A percentile compares a stretch with the other conserved stretches of the same genome.
phyloP scores from a whole-genome alignment of 92 coral and sea anemone species.

The Zoanthus gigantus region DNA sequence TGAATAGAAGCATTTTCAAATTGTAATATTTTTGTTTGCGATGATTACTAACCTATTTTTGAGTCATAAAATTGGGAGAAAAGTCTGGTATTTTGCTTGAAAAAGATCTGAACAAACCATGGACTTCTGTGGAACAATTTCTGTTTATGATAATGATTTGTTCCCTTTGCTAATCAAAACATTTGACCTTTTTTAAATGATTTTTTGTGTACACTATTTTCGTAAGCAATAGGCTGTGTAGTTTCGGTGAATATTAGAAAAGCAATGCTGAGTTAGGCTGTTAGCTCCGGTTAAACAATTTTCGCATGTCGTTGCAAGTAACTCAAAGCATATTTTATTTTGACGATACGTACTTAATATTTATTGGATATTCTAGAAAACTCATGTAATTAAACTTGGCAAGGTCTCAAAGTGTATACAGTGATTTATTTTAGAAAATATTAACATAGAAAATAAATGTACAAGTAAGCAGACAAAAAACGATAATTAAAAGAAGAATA shows the following conservation, averaged over 20 bases:
- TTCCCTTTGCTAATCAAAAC: too few species aligned
- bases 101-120: too few species aligned
- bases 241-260: not conserved
- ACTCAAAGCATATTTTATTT: conserved; percentile 32
- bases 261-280: not conserved
- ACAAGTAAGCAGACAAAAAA: not conserved
- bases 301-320: not conserved
- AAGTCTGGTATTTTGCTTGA: too few species aligned
- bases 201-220: not conserved
- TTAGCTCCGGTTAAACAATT: not conserved
- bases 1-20: too few species aligned
- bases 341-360: not conserved
- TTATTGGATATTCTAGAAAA: conserved; percentile 14
- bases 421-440: conserved; percentile 39
- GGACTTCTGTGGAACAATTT: too few species aligned
- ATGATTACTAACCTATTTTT: too few species aligned
- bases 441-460: not conserved
- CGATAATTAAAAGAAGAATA: not conserved
- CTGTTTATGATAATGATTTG: too few species aligned
- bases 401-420: not conserved
- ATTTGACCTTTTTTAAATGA: not conserved
- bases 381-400: not conserved
- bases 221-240: not conserved
- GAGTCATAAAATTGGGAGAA: too few species aligned
- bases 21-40: too few species aligned